Percentiles rank a stretch among this genome's conserved stretches.
These are phyloP conservation scores for Drosophila repletoides DNA, from an alignment of 1,140 invertebrate species.

Conservation along the genomic window DNA sequence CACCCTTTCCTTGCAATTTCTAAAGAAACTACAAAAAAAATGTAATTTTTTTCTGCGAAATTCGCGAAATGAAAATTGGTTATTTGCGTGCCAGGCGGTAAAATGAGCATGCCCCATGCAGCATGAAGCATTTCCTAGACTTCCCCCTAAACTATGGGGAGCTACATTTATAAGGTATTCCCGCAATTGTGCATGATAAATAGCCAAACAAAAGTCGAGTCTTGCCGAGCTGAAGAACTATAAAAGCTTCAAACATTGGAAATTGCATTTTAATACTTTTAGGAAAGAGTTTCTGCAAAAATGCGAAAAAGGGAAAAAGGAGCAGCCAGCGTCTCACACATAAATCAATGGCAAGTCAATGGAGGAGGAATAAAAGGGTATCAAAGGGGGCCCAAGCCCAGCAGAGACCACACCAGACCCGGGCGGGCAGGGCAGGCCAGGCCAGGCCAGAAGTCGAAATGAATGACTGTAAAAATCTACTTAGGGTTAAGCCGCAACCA, in stretches of 20 bases:
- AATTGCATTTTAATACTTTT: slow-evolving; percentile 68
- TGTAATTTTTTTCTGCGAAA: slow-evolving; percentile 28
- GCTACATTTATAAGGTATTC: slow-evolving; percentile 30
- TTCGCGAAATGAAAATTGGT: slow-evolving; percentile 59
- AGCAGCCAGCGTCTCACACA: slow-evolving; percentile 12
- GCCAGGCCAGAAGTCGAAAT: slow-evolving; percentile 40
- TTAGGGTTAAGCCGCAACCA: slow-evolving; percentile 29
- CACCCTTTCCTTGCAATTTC: background rate
- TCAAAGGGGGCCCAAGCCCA: no score
- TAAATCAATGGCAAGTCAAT: slow-evolving; percentile 74
- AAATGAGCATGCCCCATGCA: background rate
- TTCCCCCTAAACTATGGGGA: background rate
- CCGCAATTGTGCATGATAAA: slow-evolving; percentile 65
- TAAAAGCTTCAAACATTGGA: slow-evolving; percentile 49
- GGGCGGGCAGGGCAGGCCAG: background rate
- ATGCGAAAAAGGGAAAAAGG: no score
- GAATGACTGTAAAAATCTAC: slow-evolving; percentile 63
- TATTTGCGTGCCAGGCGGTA: slow-evolving; percentile 60
- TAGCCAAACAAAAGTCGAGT: slow-evolving; percentile 43
- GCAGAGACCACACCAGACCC: no score
- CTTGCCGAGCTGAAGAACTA: slow-evolving; percentile 29
- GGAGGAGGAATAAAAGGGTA: background rate
- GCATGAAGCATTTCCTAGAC: background rate
- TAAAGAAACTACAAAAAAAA: slow-evolving; percentile 49
- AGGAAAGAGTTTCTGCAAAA: slow-evolving; percentile 26